Base-by-base conservation (phyloP, 2,797 vertebrate species). In the Apodemus agrarius region DNA sequence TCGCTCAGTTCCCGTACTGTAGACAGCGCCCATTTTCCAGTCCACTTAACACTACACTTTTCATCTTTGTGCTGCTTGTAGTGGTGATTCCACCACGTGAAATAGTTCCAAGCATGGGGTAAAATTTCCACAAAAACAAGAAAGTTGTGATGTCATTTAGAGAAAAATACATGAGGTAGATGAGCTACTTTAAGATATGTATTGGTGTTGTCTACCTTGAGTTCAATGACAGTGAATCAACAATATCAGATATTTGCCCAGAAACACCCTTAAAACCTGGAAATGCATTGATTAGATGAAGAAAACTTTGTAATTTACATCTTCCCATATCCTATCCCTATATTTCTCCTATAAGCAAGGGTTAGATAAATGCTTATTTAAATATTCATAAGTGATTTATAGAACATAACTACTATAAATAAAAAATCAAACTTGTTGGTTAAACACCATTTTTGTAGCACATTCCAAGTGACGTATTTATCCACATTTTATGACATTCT, bases 141-240 rank as follows among this genome's bases (percentile, higher is more conserved):
- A 40, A 69, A 49, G 24, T 16, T 22, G 11, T 34, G 16, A 63
- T 57, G 26, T 72, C 49, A 79, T 34, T 22, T 12, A 13, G 16
- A 91, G n/a, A 82, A 92, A 69, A 75, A 12, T 9, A 0, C 10
- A 1, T 7, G 6, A 46, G 17, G 6, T 65, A 90, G 24, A 52
- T n/a, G 34, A 75, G 24, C 29, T 87, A 75, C 24, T 1, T 72
- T 87, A 6, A 93, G 37, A 13, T 31, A 65, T 10, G 22, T 31
- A 0, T 83, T 49, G 59, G 10, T 40, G 52, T n/a, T 49, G 3
- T 14, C 54, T 65, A 54, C 22, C 31, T 10, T 78, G 52, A 57
- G 37, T 75, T 94, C 83, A 63, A 24, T 21, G 14, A 65, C 91
- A 94, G 59, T 61, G 57, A 93, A 65, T 83, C 69, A 94, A 95